Evolutionary conservation across 1,140 invertebrate species (phyloP), one percentile per base, ranked within the genome.

Genomic region (Caerostris extrusa): DNA sequence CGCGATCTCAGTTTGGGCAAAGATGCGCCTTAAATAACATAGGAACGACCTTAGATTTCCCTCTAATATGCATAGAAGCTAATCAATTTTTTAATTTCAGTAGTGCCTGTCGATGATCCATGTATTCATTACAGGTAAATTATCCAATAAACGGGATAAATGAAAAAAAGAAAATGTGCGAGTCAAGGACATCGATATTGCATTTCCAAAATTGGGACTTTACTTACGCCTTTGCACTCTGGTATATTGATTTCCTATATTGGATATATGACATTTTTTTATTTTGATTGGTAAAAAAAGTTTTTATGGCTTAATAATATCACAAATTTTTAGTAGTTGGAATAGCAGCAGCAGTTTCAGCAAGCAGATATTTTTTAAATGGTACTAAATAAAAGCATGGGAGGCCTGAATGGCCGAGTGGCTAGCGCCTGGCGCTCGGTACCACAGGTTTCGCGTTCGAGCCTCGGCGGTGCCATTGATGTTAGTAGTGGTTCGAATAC

Each of bases 41-140:
- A 53, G 71, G 34, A 77, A 77, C 50, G 71, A 77, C 71, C 71
- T 77, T 77, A 77, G 7, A 19, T 10, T 50, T 77, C 34, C 34
- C 50, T 77, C 10, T 12, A 53, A 77, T 34, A 77, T 77, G 7
- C 50, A 12, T 10, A 10, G 8, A 5, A 53, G 34, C 8, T 5
- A 77, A 77, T 77, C 71, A 53, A 77, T 77, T 34, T 77, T 34
- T 77, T 77, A 50, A 77, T 77, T 77, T 77, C 3, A n/a, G 34
- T 10, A 12, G 3, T 19, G n/a, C 0, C 6, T 69, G n/a, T 69
- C 7, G 19, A 34, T 77, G 71, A 77, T 14, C 10, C 7, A 8
- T 5, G 5, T 77, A 77, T 77, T 77, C 8, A 77, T 77, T 77
- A 53, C 71, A 69, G 5, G n/a, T 19, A 19, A 3, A n/a, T 3